A percentile compares a stretch with the other conserved stretches of the same genome.
Evolutionary conservation across 2,797 vertebrate genomes (phyloP).

Genomic region (Spinus olivaceus): DNA sequence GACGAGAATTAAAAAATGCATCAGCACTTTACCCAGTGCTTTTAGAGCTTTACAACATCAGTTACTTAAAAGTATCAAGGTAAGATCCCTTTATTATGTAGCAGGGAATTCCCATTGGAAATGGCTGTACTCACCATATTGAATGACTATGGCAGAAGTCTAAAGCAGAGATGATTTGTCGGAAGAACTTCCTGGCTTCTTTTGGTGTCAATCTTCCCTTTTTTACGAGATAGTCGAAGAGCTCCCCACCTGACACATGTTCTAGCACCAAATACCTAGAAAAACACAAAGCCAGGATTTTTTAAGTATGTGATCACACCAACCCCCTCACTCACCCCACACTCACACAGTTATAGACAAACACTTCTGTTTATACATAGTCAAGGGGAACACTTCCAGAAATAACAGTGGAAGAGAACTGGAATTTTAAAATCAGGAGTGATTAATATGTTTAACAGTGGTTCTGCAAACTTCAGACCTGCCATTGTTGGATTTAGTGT

Average conservation of each 20-base stretch:
- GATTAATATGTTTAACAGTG: neutral
- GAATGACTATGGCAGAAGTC: conserved; percentile 99
- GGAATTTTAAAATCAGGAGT: neutral
- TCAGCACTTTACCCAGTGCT: neutral
- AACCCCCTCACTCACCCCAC: neutral
- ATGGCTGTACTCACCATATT: conserved; percentile 87
- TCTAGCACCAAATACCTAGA: conserved; percentile 95
- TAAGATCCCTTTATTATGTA: neutral
- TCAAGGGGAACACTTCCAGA: neutral
- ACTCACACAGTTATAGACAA: neutral
- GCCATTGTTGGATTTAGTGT: neutral
- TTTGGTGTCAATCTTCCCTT: conserved; percentile 97
- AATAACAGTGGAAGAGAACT: neutral
- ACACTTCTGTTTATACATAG: neutral
- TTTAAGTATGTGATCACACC: neutral
- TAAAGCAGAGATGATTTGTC: conserved; percentile 98
- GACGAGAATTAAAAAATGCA: neutral
- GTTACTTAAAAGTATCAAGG: neutral
- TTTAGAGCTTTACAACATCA: neutral
- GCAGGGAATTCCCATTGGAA: neutral
- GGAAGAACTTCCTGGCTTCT: conserved; percentile 97
- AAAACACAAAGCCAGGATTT: conserved; percentile 6
- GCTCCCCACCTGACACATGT: conserved; percentile 96
- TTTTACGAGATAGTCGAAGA: conserved; percentile 98
- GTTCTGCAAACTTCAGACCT: neutral